Evolutionary conservation across 2,888 invertebrate genomes (phyloP), one percentile per base, ranked within the genome.

Genomic region (Acrobasis repandana): DNA sequence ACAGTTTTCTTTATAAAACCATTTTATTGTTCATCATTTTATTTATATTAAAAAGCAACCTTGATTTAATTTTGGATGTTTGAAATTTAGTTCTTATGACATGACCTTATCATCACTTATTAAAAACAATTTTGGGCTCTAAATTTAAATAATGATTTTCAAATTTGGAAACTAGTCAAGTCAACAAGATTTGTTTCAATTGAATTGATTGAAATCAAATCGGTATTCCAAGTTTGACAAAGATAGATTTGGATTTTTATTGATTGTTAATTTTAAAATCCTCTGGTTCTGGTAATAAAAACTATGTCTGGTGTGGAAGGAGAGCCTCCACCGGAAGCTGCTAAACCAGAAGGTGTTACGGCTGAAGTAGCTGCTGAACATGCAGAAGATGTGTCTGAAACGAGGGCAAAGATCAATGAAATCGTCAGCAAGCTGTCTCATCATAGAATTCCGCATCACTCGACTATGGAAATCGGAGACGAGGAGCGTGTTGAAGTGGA

Each of bases 401-500:
- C 81, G 46, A 70, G 75, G 47, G 70, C 67, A 33, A 77, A 73
- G 63, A 74, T 82, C 34, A 79, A 80, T 48, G 80, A 83, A 48
- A 51, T 75, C 0, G 63, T 67, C 5, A 64, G 64, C 54, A 75
- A 67, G 54, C 63, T 70, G 38, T 76, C 10, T 76, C 66, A 63
- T 80, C 73, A 66, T 74, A 75, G 14, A 43, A 3, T 43, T 2
- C 14, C 43, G 14, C 38, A 34, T 9, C 9, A 43, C 5, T 43
- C 43, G 1, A 43, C 43, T 43, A 64, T 57, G 62, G 65, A 15
- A 49, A 63, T 14, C 57, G 64, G 65, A 14, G 72, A 69, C 18
- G 62, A 70, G 16, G 78, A 80, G 47, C 66, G 73, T 1, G 76
- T 85, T 9, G 80, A 85, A 9, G 80, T 91, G 11, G 91, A 92